Base-by-base conservation (phyloP, 2,113 vertebrate species). In the Saimiri boliviensis region DNA sequence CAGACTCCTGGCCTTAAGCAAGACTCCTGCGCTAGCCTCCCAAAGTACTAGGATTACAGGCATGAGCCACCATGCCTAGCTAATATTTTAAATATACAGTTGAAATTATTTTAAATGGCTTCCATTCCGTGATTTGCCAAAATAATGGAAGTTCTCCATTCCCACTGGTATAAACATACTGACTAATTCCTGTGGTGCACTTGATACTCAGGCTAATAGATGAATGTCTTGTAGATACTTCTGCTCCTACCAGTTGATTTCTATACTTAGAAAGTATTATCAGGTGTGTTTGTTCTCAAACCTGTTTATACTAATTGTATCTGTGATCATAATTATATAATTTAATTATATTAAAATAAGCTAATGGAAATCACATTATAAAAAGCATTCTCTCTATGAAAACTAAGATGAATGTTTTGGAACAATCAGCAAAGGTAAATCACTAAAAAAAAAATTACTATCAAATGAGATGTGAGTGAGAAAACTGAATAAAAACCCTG, bases 81-180 rank as follows among this genome's bases (percentile, higher is more conserved):
- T 63, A 63, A 23, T 30, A 49, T 58, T 68, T 92, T 96, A 7
- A 84, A 0, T 63, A 49, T 87, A 35, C 5, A 68, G 2, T 91
- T 92, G 52, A 93, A 94, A 47, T 94, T 16, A 66, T 63, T 47
- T 74, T 82, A 94, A 66, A 93, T 86, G 45, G 5, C 40, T 95
- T 92, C 23, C 13, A 82, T 19, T 92, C 87, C 52, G 4, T 2
- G 27, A 2, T 68, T 84, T 95, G 3, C 8, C 20, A 19, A 10
- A 74, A 74, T 89, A 49, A 77, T 52, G 89, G 30, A 63, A 73
- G 9, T 90, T 84, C 45, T 93, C 8, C 27, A 23, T 91, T 84
- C 52, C 56, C 47, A 91, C 89, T 83, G 45, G 6, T 79, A 11
- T 79, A 66, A 95, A 63, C 17, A 52, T 68, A 16, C 16, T 32